phyloP scores from a whole-genome alignment of 2,113 vertebrate species.

The Macaca nemestrina region DNA sequence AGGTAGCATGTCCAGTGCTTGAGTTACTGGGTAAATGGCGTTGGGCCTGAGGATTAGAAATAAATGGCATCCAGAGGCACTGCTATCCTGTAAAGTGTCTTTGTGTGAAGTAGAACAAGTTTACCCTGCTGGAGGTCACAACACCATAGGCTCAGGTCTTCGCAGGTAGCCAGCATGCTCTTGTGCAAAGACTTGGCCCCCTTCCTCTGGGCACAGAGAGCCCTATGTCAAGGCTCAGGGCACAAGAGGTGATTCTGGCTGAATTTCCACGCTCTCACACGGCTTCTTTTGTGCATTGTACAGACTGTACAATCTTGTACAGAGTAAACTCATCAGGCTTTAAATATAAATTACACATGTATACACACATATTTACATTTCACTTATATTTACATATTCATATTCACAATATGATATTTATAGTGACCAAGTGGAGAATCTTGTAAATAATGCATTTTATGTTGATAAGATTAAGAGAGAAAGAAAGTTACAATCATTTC shows the following conservation, averaged over 20 bases:
- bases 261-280: accelerated
- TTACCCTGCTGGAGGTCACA: not conserved
- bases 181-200: not conserved
- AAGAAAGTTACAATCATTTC: not conserved
- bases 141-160: accelerated
- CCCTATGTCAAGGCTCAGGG: too few species aligned
- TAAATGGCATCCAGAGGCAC: too few species aligned
- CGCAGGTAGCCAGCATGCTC: too few species aligned
- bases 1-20: not conserved
- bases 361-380: not conserved
- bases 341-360: not conserved
- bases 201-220: not conserved
- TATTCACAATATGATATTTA: not conserved
- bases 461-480: not conserved
- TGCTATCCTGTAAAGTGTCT: not conserved
- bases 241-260: too few species aligned
- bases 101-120: not conserved
- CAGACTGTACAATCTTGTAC: not conserved
- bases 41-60: too few species aligned
- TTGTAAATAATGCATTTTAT: not conserved
- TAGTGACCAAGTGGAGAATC: not conserved
- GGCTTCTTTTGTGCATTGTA: not conserved
- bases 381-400: not conserved
- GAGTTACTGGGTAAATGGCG: too few species aligned
- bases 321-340: not conserved